Conservation (phyloP, 1,140 invertebrate genomes). For the Mamestra configurata region DNA sequence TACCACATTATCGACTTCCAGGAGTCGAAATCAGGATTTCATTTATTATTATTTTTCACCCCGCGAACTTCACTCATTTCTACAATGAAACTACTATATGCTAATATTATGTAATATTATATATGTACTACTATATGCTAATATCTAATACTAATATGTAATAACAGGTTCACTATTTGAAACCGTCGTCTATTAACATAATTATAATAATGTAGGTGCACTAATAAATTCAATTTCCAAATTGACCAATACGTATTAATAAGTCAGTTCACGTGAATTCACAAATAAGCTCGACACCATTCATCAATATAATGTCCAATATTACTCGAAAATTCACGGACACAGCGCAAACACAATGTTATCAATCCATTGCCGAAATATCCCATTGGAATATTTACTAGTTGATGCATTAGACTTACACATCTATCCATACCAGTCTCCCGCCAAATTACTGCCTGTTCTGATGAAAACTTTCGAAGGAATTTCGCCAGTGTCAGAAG, state of each 20-base stretch:
- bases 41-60: too few species aligned
- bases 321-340: not conserved
- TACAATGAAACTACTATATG: too few species aligned
- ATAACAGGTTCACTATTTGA: too few species aligned
- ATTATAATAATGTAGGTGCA: too few species aligned
- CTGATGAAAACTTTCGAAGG: not conserved
- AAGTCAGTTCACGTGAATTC: too few species aligned
- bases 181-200: not conserved
- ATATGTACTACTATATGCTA: too few species aligned
- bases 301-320: not conserved
- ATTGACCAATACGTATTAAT: not conserved
- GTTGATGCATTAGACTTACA: slow-evolving; percentile 45
- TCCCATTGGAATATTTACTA: slow-evolving; percentile 39
- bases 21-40: too few species aligned
- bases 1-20: too few species aligned
- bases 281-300: not conserved
- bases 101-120: too few species aligned
- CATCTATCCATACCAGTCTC: slow-evolving; percentile 12
- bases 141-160: too few species aligned
- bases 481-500: not conserved
- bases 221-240: not conserved
- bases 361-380: slow-evolving; percentile 12
- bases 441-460: not conserved
- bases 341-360: not conserved
- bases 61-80: too few species aligned